Evolutionary conservation across 2,113 vertebrate genomes (phyloP).

Genomic region (human): GRCh38 chr14:49507001-49507500

Average conservation of each 20-base stretch:
- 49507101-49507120: slow-evolving; percentile 14
- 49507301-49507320: slow-evolving; percentile 41
- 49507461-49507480: not conserved
- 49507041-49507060: not conserved
- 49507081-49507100: not conserved
- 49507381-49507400: not conserved
- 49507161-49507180: slow-evolving; percentile 10
- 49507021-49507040: not conserved
- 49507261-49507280: slow-evolving; percentile 42
- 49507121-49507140: slow-evolving; percentile 64
- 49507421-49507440: not conserved
- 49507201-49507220: slow-evolving; percentile 48
- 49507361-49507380: not conserved
- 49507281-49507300: slow-evolving; percentile 59
- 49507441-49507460: not conserved
- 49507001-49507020: not conserved
- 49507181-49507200: slow-evolving; percentile 26
- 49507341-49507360: slow-evolving; percentile 6
- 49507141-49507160: slow-evolving; percentile 5
- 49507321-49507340: slow-evolving; percentile 38
- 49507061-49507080: slow-evolving; percentile 43
- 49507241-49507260: slow-evolving; percentile 44
- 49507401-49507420: not conserved
- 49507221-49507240: slow-evolving; percentile 38
- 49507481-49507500: not conserved